Conservation (phyloP, 2,888 invertebrate species). For the Agrochola lychnidis region DNA sequence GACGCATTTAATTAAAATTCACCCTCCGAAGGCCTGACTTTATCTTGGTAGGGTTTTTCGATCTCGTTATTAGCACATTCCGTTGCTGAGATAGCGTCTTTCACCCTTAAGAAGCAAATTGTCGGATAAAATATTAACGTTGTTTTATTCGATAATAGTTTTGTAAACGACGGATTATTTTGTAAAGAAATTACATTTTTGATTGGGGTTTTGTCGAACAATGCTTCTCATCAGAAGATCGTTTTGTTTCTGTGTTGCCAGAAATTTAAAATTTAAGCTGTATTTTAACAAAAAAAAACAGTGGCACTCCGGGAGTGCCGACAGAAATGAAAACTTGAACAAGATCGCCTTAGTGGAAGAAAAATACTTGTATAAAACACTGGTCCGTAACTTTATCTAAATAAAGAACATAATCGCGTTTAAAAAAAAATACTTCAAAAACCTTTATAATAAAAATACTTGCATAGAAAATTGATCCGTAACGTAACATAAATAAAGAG, state of each 20-base stretch:
- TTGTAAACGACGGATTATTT: conserved; percentile 47
- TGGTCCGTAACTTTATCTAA: no score
- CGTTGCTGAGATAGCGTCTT: conserved; percentile 68
- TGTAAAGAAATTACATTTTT: background rate
- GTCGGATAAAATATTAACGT: conserved; percentile 65
- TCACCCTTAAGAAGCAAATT: conserved; percentile 69
- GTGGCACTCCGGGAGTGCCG: no score
- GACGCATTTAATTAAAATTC: conserved; percentile 90
- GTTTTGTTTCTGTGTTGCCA: background rate
- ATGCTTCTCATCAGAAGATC: background rate
- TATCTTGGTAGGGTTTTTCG: conserved; percentile 83
- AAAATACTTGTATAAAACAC: no score
- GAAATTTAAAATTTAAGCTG: no score
- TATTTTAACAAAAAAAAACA: no score
- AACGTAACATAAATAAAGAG: no score
- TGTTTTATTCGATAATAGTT: conserved; percentile 70
- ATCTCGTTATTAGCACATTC: conserved; percentile 88
- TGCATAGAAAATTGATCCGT: no score
- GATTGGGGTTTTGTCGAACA: background rate
- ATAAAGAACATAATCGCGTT: no score
- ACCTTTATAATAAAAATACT: no score
- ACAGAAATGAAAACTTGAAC: no score
- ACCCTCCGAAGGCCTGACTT: conserved; percentile 82
- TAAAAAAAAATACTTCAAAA: no score
- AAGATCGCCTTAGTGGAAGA: no score